These are phyloP conservation scores for Lophius americanus DNA, from an alignment of 2,797 vertebrate genomes.

Conservation along the genomic window DNA sequence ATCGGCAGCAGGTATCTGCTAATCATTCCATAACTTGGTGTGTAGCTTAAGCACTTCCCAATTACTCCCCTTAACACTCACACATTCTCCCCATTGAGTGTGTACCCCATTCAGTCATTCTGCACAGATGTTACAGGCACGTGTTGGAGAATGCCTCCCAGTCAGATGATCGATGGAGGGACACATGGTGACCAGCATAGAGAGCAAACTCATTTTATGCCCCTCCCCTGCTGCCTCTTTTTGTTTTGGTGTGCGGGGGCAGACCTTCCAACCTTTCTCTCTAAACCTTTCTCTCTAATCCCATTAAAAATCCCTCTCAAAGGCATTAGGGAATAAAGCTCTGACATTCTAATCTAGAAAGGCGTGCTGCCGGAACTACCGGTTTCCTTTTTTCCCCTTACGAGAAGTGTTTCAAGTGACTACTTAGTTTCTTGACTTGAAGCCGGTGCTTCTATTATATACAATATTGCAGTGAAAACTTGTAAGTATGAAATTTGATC, in stretches of 20 bases:
- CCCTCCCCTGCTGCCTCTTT: constrained; percentile 38
- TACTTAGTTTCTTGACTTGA: constrained; percentile 27
- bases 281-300: constrained; percentile 75
- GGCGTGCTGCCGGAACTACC: constrained; percentile 40
- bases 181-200: constrained; percentile 50
- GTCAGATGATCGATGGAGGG: constrained; percentile 67
- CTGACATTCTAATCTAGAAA: constrained; percentile 64
- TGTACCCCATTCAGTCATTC: constrained; percentile 47
- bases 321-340: constrained; percentile 65
- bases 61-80: constrained; percentile 48
- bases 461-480: constrained; percentile 5
- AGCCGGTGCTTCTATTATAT: background rate
- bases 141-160: constrained; percentile 70
- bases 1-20: constrained; percentile 72
- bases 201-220: constrained; percentile 35
- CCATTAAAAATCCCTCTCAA: constrained; percentile 74
- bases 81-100: constrained; percentile 49
- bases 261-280: constrained; percentile 56
- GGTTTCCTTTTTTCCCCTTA: constrained; percentile 14
- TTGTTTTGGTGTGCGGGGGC: constrained; percentile 63
- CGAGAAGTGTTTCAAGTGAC: constrained; percentile 46
- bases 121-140: constrained; percentile 46
- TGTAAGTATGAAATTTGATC: background rate
- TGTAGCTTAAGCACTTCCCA: constrained; percentile 63
- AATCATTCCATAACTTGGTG: constrained; percentile 21